phyloP scores from a whole-genome alignment of 2,797 vertebrate species.

The Sebastes oblongus region DNA sequence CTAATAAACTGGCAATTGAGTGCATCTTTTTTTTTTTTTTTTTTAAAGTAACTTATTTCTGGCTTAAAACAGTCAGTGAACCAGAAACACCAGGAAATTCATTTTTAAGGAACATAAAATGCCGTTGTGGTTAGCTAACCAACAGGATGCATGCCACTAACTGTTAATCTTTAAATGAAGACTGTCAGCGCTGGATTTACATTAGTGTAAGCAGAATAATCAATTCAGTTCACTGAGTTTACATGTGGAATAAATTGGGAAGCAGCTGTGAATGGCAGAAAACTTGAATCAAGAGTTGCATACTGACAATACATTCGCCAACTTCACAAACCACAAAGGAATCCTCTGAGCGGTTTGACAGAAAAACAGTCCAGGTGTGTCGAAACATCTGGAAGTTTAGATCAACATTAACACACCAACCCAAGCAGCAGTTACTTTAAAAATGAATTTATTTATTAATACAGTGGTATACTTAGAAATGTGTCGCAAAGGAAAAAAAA shows the following conservation, averaged over 20 bases:
- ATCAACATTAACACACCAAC: conserved; percentile 6
- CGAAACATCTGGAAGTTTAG: conserved; percentile 28
- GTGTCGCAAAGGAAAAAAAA: conserved; percentile 88
- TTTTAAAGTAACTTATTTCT: not conserved
- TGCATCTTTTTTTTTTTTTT: too few species aligned
- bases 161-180: not conserved
- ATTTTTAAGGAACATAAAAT: not conserved
- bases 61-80: not conserved
- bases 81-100: not conserved
- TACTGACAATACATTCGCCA: not conserved
- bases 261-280: conserved; percentile 2
- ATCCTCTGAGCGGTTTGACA: not conserved
- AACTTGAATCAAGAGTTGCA: not conserved
- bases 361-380: conserved; percentile 21
- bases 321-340: conserved; percentile 8
- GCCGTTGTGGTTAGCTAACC: not conserved
- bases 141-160: not conserved
- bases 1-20: not conserved
- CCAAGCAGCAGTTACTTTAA: conserved; percentile 87
- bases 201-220: not conserved
- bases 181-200: not conserved
- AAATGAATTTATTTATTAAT: conserved; percentile 99
- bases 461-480: conserved; percentile 97
- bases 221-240: not conserved
- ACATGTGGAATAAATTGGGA: not conserved